Conservation (phyloP, 35 echinoderm and acorn worm genomes). For the Eucidaris tribuloides region DNA sequence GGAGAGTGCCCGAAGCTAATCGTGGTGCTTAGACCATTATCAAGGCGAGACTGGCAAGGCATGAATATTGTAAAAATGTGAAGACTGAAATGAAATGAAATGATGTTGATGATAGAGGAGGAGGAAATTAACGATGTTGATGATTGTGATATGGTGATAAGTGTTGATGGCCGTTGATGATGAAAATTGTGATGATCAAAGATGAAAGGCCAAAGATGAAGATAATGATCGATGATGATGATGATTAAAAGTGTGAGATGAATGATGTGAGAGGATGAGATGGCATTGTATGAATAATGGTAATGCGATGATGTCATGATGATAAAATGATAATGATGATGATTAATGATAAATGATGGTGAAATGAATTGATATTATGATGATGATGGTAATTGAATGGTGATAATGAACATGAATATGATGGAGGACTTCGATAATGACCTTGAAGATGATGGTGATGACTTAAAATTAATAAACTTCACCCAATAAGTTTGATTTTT, state of each 20-base stretch:
- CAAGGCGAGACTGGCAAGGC: neutral
- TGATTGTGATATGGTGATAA: neutral
- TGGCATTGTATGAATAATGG: neutral
- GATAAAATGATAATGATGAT: no score
- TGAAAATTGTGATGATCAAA: neutral
- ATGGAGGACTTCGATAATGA: no score
- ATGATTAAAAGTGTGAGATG: neutral
- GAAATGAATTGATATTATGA: no score
- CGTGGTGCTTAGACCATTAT: neutral
- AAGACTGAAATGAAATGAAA: neutral
- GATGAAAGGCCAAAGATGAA: neutral
- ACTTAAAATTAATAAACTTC: neutral
- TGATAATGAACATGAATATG: neutral
- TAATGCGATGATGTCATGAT: no score
- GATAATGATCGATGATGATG: neutral
- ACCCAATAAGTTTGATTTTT: no score
- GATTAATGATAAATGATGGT: neutral
- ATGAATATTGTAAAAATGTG: neutral
- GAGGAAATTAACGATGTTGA: neutral
- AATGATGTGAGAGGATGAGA: neutral
- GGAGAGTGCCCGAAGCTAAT: no score
- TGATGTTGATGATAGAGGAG: neutral
- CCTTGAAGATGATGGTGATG: no score
- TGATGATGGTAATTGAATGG: no score
- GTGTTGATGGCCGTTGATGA: neutral